Base-by-base conservation (phyloP, 2,797 vertebrate species). In the Enoplosus armatus region DNA sequence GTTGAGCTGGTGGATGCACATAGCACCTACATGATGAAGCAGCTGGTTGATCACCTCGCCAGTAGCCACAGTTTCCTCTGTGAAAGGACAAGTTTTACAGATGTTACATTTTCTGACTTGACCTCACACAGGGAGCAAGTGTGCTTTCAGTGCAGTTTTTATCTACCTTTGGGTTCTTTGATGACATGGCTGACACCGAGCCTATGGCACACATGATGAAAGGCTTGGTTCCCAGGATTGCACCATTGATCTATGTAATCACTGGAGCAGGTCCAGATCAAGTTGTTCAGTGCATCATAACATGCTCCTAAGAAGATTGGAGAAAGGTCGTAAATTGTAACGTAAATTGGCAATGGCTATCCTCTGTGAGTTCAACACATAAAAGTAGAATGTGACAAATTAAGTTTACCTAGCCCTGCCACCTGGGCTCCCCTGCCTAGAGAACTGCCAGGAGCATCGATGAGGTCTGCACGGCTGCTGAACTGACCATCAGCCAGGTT, bases 211-310 rank as follows among this genome's bases (percentile, higher is more conserved):
- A 99, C 96, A 35, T 99, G 98, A 90, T 99, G 98, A 94, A 99
- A 99, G 64, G 98, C 98, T 87, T 99, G 98, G 90, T 99, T 99
- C 60, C 98, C 98, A 11, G 98, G 98, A 79, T 99, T 99, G 89
- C 97, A 99, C 98, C 98, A 99, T 87, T 99, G 98, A 91, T 99
- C 98, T 15, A 99, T 97, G 73, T 99, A 99, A 91, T 99, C 98
- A 81, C 98, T 99, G 2, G 98, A 99, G 94, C 98, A 99, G 0
- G 98, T 99, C 98, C 98, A 99, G 62, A 99, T 97, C 95, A 99
- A 95, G 91, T 99, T 99, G 92, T 99, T 99, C 90, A 97, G 94
- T 5, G 97, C 96, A 90, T 99, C 98, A 1, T 99, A 99, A 89
- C 98, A 98, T 14, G 98, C 97, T 75, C 98, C 98, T 99, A 72